Base-by-base conservation (phyloP, 2,797 vertebrate species). In the Tapirus indicus region DNA sequence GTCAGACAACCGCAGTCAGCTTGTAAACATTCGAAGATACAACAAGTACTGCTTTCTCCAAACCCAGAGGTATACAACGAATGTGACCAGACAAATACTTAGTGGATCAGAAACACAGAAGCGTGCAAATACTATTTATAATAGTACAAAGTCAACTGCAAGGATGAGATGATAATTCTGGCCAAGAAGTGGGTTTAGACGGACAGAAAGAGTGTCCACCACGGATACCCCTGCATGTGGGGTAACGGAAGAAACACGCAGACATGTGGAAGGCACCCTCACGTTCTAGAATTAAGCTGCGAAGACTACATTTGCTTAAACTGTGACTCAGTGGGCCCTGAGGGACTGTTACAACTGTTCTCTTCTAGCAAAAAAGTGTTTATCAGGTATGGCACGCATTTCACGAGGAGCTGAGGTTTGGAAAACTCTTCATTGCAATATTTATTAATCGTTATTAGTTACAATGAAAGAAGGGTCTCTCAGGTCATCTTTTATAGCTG, bases 231-330 rank as follows among this genome's bases (percentile, higher is more conserved):
- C 29, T 13, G 9, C 2, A 5, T 6, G 74, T 20, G 4, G 18
- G 18, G 56, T 7, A 1, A 25, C 6, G 0, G 18, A 29, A 10
- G 14, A 23, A 12, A 13, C 0, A 1, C 2, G 56, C 7, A 41
- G 32, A 18, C 2, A 20, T 4, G 6, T 5, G 9, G 7, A 38
- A 52, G 8, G 32, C 62, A n/a, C n/a, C 29, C 27, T 41, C n/a
- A 1, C 4, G 0, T 12, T 64, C 18, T 29, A 8, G 2, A 10
- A 4, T 12, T 16, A 29, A 52, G 29, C 41, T 13, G 23, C 54
- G 16, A 32, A 35, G 32, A 27, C 25, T 32, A 6, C 1, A 32
- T 47, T 18, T 18, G 32, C 72, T 58, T 29, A 18, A 23, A 38
- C 0, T 21, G 16, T 32, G 60, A 78, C 5, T 52, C 69, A 29